These are phyloP conservation scores for Lymantria dispar DNA, from an alignment of 2,888 invertebrate genomes.

Conservation along the genomic window DNA sequence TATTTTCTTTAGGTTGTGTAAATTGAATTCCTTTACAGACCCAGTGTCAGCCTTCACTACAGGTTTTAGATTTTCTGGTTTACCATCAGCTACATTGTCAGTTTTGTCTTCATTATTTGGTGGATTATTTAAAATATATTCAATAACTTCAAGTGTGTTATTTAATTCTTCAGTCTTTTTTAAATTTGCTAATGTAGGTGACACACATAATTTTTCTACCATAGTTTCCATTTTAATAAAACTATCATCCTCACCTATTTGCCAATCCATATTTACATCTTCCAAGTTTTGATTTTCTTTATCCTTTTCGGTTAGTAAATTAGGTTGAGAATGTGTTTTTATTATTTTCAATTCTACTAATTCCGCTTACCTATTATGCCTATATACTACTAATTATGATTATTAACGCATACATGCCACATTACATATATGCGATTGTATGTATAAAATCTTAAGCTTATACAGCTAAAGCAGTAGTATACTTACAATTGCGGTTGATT, in stretches of 20 bases:
- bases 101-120: constrained; percentile 19
- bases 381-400: too few species aligned
- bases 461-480: too few species aligned
- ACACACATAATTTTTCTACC: constrained; percentile 42
- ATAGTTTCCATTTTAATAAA: constrained; percentile 56
- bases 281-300: constrained; percentile 10
- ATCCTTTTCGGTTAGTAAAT: constrained; percentile 32
- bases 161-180: constrained; percentile 41
- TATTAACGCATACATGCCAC: too few species aligned
- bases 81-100: constrained; percentile 5
- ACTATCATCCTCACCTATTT: constrained; percentile 48
- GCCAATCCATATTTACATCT: constrained; percentile 23
- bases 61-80: constrained; percentile 1
- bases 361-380: too few species aligned
- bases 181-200: constrained; percentile 29
- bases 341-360: constrained; percentile 58
- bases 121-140: constrained; percentile 55
- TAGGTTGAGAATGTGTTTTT: constrained; percentile 60
- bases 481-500: constrained; percentile 45
- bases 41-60: constrained; percentile 5
- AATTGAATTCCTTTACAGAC: constrained; percentile 1
- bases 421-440: too few species aligned
- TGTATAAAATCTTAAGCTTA: too few species aligned
- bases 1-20: constrained; percentile 6
- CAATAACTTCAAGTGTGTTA: constrained; percentile 56